A percentile compares a stretch with the other conserved stretches of the same genome.
phyloP scores from a whole-genome alignment of 1,140 invertebrate species.

The Metaphire vulgaris region DNA sequence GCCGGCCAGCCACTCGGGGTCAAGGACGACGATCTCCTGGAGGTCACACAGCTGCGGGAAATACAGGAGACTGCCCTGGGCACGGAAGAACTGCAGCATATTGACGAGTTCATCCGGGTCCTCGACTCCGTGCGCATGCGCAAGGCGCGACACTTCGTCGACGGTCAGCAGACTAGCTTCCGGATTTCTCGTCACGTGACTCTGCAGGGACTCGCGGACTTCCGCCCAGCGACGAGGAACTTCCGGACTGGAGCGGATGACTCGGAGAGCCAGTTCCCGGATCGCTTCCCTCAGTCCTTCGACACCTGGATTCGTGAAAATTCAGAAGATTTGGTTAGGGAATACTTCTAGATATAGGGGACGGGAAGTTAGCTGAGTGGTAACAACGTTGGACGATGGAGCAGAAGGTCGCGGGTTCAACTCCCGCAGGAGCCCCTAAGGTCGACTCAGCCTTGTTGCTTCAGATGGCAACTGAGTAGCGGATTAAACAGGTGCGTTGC shows the following conservation, averaged over 20 bases:
- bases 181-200: constrained; percentile 20
- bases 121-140: constrained; percentile 13
- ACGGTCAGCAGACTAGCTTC: neutral
- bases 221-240: constrained; percentile 21
- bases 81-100: constrained; percentile 31
- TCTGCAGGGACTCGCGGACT: constrained; percentile 22
- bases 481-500: too few relatives aligned
- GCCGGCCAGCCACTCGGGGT: constrained; percentile 30
- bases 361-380: too few relatives aligned
- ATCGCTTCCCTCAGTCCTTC: constrained; percentile 24
- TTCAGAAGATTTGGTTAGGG: too few relatives aligned
- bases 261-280: neutral
- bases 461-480: too few relatives aligned
- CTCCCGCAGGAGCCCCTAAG: too few relatives aligned
- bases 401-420: too few relatives aligned
- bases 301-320: constrained; percentile 15
- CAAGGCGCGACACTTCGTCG: constrained; percentile 1
- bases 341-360: too few relatives aligned
- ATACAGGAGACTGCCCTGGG: constrained; percentile 26
- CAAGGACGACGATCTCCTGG: constrained; percentile 27
- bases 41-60: constrained; percentile 25
- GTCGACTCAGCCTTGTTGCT: too few relatives aligned
- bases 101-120: constrained; percentile 8
- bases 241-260: constrained; percentile 17
- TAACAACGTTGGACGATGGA: too few relatives aligned